Conservation (phyloP, 1,140 invertebrate genomes). For the Philaenus spumarius region DNA sequence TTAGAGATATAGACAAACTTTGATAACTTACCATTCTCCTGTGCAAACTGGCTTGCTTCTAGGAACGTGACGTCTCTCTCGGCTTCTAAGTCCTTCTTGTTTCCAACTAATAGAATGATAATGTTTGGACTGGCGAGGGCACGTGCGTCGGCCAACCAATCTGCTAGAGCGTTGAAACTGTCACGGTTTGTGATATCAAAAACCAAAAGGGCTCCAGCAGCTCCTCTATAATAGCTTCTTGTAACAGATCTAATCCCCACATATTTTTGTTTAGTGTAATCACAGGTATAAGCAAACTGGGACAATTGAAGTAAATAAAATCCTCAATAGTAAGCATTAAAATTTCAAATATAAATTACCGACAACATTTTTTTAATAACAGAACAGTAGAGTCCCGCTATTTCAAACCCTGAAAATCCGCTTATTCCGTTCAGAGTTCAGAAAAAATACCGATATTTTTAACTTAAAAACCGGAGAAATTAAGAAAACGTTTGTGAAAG, state of each 20-base stretch:
- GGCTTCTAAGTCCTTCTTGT: constrained; percentile 75
- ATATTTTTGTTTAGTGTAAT: no score
- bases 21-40: constrained; percentile 64
- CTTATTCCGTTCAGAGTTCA: no score
- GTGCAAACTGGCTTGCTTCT: constrained; percentile 73
- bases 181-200: constrained; percentile 76
- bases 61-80: constrained; percentile 72
- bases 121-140: constrained; percentile 82
- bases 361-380: no score
- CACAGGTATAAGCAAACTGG: not conserved
- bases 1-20: no score
- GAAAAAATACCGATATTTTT: no score
- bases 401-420: no score
- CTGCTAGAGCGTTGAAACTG: constrained; percentile 71
- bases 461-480: no score
- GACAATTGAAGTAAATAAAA: not conserved
- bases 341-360: no score
- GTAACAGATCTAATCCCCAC: constrained; percentile 63
- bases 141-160: constrained; percentile 79
- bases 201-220: constrained; percentile 70
- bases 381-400: no score
- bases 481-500: no score
- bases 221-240: constrained; percentile 72
- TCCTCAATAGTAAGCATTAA: no score
- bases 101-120: constrained; percentile 71